Percentiles rank a stretch among this genome's conserved stretches.
phyloP scores from a whole-genome alignment of 2,888 invertebrate species.

The Netelia melanura region DNA sequence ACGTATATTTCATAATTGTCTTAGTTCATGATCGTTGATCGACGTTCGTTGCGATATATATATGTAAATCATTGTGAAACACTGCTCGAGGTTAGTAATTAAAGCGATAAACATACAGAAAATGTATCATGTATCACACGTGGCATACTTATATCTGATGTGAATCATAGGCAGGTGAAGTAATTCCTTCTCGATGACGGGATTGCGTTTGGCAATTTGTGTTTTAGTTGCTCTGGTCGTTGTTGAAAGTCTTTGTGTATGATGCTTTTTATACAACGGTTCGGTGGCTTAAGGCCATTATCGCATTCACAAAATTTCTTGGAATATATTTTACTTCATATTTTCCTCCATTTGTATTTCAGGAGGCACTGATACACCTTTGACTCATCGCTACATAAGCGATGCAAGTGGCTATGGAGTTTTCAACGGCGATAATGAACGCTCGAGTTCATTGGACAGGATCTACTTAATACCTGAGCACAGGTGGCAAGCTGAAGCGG shows the following conservation, averaged over 20 bases:
- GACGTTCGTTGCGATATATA: not conserved
- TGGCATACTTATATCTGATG: not conserved
- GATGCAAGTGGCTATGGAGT: conserved; percentile 74
- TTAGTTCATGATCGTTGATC: not conserved
- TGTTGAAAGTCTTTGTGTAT: too few species aligned
- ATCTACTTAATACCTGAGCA: conserved; percentile 78
- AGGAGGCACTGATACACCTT: conserved; percentile 77
- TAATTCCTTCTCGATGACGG: not conserved
- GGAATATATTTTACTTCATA: not conserved
- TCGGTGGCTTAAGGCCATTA: not conserved
- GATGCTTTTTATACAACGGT: too few species aligned
- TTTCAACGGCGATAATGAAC: conserved; percentile 73
- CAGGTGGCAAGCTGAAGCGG: conserved; percentile 80
- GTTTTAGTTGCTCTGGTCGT: too few species aligned
- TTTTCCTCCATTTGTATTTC: conserved; percentile 47
- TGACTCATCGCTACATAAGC: conserved; percentile 75
- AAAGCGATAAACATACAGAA: not conserved
- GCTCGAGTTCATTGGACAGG: conserved; percentile 75
- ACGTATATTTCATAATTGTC: not conserved
- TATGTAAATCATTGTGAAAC: not conserved
- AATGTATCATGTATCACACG: not conserved
- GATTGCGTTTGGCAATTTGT: too few species aligned
- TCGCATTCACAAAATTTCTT: not conserved
- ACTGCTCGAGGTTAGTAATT: not conserved
- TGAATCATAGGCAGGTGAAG: not conserved